Conservation (phyloP, 2,888 invertebrate genomes). For the Scotopteryx bipunctaria region DNA sequence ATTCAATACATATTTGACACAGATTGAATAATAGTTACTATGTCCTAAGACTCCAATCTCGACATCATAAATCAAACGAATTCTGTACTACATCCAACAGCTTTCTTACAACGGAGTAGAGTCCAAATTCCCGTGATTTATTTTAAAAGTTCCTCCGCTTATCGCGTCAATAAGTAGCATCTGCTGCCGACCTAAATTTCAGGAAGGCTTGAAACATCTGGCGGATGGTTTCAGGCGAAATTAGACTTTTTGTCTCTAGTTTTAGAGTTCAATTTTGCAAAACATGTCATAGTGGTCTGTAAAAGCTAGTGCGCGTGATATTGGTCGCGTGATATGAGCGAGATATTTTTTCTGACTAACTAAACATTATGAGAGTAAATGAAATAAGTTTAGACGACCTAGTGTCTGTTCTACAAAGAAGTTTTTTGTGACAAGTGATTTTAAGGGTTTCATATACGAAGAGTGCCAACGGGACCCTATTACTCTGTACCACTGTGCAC, state of each 20-base stretch:
- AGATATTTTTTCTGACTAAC: no score
- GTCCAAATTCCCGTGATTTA: constrained; percentile 28
- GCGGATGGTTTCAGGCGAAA: constrained; percentile 22
- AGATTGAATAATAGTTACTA: no score
- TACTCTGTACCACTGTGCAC: no score
- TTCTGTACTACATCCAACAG: constrained; percentile 12
- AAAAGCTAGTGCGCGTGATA: constrained; percentile 32
- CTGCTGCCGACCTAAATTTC: constrained; percentile 49
- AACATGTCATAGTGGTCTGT: constrained; percentile 23
- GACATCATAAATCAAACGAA: constrained; percentile 32
- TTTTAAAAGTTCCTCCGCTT: constrained; percentile 27
- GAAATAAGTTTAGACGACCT: no score
- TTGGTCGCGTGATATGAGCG: no score
- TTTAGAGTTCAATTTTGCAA: constrained; percentile 33
- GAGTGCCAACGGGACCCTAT: no score
- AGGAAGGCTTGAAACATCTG: constrained; percentile 43
- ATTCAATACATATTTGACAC: no score
- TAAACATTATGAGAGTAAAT: no score
- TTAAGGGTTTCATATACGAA: no score
- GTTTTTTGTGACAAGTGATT: no score
- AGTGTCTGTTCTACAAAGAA: no score
- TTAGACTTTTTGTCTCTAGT: constrained; percentile 26
- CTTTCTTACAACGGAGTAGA: constrained; percentile 22
- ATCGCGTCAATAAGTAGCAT: constrained; percentile 41
- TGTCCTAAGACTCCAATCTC: constrained; percentile 6